phyloP scores from a whole-genome alignment of 2,888 invertebrate species.

The Sphaerophoria taeniata region DNA sequence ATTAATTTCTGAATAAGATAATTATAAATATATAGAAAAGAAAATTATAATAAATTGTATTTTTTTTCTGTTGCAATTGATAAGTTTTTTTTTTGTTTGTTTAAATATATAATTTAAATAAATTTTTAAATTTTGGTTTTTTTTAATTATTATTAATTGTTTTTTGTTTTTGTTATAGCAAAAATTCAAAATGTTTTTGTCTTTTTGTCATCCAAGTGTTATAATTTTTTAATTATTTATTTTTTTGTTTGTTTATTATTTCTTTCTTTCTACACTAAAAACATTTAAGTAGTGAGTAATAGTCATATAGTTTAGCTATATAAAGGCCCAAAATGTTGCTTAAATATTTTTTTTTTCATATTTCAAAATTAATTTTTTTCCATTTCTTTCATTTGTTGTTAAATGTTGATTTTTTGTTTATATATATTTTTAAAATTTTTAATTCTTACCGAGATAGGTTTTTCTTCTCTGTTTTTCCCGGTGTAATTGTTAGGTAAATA shows the following conservation, averaged over 20 bases:
- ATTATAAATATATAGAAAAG: conserved; percentile 68
- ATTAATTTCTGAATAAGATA: conserved; percentile 66
- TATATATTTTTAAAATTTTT: conserved; percentile 32
- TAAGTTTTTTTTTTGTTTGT: conserved; percentile 55
- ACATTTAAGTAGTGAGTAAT: conserved; percentile 73
- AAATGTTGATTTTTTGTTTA: conserved; percentile 42
- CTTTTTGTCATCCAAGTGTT: conserved; percentile 82
- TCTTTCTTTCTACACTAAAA: conserved; percentile 67
- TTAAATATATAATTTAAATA: conserved; percentile 63
- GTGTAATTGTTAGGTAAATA: conserved; percentile 74
- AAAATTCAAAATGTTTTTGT: conserved; percentile 79
- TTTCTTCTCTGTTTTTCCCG: too few species aligned
- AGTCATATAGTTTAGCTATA: conserved; percentile 73
- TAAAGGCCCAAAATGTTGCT: conserved; percentile 73
- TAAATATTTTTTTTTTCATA: conserved; percentile 82
- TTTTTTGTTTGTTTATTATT: conserved; percentile 34
- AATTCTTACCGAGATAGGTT: conserved; percentile 64
- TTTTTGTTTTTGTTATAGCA: conserved; percentile 66
- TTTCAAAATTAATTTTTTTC: conserved; percentile 41
- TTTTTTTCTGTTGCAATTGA: conserved; percentile 67
- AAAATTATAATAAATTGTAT: conserved; percentile 69
- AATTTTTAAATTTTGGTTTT: conserved; percentile 51
- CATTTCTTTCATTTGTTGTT: conserved; percentile 46
- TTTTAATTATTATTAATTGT: conserved; percentile 45
- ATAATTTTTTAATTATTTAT: conserved; percentile 83